These are phyloP conservation scores for Biston stratarius DNA, from an alignment of 2,888 invertebrate genomes.

Conservation along the genomic window DNA sequence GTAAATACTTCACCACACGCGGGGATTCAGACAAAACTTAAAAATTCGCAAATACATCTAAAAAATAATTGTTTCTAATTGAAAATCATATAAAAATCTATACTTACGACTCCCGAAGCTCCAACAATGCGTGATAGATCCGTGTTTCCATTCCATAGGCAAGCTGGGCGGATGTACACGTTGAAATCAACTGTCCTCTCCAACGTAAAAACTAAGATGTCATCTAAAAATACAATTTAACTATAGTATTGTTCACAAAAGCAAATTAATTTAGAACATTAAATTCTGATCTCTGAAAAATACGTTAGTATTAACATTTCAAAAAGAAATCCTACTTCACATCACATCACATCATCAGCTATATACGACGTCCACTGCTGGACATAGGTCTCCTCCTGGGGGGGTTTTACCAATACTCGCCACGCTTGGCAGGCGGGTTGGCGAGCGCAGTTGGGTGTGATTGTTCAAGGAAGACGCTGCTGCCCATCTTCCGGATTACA, in stretches of 20 bases:
- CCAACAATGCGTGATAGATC: constrained; percentile 71
- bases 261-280: too few species aligned
- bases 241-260: constrained; percentile 9
- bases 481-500: too few species aligned
- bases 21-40: too few species aligned
- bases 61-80: background rate
- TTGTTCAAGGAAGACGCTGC: too few species aligned
- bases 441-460: too few species aligned
- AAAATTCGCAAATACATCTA: background rate
- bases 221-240: constrained; percentile 69
- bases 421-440: too few species aligned
- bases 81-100: background rate
- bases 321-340: background rate
- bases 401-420: too few species aligned
- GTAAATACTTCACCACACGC: too few species aligned
- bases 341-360: too few species aligned
- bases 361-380: too few species aligned
- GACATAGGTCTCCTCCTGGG: too few species aligned
- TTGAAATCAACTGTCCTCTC: constrained; percentile 78
- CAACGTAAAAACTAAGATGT: constrained; percentile 85
- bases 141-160: constrained; percentile 83
- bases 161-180: constrained; percentile 83
- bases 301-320: background rate
- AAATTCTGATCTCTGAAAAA: background rate
- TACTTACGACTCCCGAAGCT: constrained; percentile 74